A percentile compares a stretch with the other conserved stretches of the same genome.
Evolutionary conservation across 2,113 vertebrate genomes (phyloP).

Genomic region (Penelope pileata): DNA sequence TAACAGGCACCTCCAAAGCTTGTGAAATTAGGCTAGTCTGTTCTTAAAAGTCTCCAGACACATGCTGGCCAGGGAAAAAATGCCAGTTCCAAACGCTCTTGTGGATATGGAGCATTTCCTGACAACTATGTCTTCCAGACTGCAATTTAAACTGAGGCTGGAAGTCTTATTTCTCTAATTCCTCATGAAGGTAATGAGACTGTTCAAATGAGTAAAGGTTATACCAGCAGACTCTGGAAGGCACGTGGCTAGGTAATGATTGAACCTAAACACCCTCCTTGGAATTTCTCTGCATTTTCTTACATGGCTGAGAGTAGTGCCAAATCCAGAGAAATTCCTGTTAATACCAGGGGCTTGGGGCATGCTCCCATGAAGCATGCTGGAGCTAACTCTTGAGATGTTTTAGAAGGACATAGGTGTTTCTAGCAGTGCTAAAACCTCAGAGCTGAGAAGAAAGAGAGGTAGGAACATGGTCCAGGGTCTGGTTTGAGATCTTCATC

Average conservation of each 20-base stretch:
- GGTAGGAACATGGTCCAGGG: not conserved
- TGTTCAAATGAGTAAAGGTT: not conserved
- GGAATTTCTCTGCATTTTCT: not conserved
- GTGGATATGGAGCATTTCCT: not conserved
- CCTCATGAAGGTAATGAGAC: not conserved
- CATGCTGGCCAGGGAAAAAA: not conserved
- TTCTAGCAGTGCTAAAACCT: not conserved
- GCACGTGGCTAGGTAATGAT: not conserved
- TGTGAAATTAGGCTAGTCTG: not conserved
- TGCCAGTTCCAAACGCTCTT: not conserved
- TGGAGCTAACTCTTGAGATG: not conserved
- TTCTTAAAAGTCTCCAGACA: not conserved
- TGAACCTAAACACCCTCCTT: not conserved
- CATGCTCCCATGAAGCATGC: not conserved
- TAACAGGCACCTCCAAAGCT: not conserved
- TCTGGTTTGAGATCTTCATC: not conserved
- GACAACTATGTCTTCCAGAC: not conserved
- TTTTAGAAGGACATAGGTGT: not conserved
- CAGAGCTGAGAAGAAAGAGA: not conserved
- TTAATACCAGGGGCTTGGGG: not conserved
- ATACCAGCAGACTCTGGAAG: not conserved
- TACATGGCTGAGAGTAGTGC: not conserved
- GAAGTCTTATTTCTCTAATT: not conserved
- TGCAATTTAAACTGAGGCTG: not conserved
- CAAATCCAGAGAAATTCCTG: not conserved